These are phyloP conservation scores for Amiota mariae DNA, from an alignment of 2,888 invertebrate genomes.

Conservation along the genomic window DNA sequence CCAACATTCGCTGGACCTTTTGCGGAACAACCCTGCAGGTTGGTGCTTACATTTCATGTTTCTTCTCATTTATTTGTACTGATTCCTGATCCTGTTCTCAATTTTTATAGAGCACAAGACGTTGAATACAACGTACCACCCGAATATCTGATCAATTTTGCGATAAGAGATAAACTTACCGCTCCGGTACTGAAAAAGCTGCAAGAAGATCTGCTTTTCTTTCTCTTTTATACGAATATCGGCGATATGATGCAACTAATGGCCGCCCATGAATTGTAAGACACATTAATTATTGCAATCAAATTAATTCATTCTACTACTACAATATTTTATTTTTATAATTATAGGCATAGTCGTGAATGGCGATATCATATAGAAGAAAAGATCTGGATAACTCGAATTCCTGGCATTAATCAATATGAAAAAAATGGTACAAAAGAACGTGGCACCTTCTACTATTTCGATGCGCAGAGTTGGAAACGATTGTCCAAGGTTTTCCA, in stretches of 20 bases:
- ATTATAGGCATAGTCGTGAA: slow-evolving; percentile 92
- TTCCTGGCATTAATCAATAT: slow-evolving; percentile 92
- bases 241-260: slow-evolving; percentile 98
- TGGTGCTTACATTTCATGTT: slow-evolving; percentile 32
- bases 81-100: slow-evolving; percentile 29
- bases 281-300: too few relatives aligned
- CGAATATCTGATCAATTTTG: slow-evolving; percentile 98
- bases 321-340: too few relatives aligned
- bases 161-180: slow-evolving; percentile 96
- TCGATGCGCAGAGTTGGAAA: slow-evolving; percentile 99
- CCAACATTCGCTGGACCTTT: slow-evolving; percentile 99
- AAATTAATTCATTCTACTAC: background rate
- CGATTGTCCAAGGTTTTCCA: slow-evolving; percentile 99
- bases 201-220: slow-evolving; percentile 99
- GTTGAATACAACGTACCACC: slow-evolving; percentile 98
- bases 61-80: background rate
- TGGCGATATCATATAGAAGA: slow-evolving; percentile 99
- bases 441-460: slow-evolving; percentile 99
- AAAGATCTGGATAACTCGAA: slow-evolving; percentile 98
- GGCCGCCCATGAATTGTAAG: slow-evolving; percentile 97
- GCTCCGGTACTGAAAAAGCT: slow-evolving; percentile 96
- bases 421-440: slow-evolving; percentile 98
- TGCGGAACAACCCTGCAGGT: slow-evolving; percentile 95
- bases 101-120: slow-evolving; percentile 89
- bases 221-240: slow-evolving; percentile 99